Evolutionary conservation across 2,797 vertebrate genomes (phyloP), one percentile per base, ranked within the genome.

Genomic region (Kryptolebias ocellatus): DNA sequence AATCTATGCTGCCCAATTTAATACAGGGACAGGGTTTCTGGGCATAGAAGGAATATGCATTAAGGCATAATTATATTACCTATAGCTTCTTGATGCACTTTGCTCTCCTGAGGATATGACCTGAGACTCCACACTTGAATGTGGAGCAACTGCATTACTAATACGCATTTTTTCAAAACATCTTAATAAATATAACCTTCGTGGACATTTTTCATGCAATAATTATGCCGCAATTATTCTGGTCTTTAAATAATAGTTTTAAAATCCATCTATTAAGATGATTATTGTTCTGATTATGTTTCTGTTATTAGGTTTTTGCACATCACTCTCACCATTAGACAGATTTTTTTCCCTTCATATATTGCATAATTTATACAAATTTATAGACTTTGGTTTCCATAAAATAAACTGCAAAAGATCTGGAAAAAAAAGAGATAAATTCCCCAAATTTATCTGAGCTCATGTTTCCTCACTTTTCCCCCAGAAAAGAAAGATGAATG

Each of bases 1-100:
- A 92, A 91, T 89, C 86, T 60, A 91, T 91, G 86, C 73, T 44
- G 68, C 67, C 67, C 72, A 83, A 82, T 89, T 88, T 77, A 84
- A 84, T 89, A 81, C 50, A 70, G 60, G 39, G 79, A 72, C 75
- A 54, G 65, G 77, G 69, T 84, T 70, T 87, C 70, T 72, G 54
- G 27, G 57, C 63, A 78, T 53, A 34, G 58, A 72, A 14, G 79
- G 72, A 66, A 86, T 85, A 69, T 87, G 76, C 79, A 88, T 93
- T 86, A 88, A 73, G 47, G 44, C 17, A 5, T 88, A 92, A 86
- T 87, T 64, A 70, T 70, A 91, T 91, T 91, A 91, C 27, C 64
- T 61, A 73, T 75, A 79, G 78, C 44, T 87, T 54, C 57, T 68
- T 77, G 67, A 76, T 11, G 2, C 49, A 29, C 18, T 49, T 11